phyloP scores from a whole-genome alignment of 2,888 invertebrate genomes.

The Carterocephalus palaemon region DNA sequence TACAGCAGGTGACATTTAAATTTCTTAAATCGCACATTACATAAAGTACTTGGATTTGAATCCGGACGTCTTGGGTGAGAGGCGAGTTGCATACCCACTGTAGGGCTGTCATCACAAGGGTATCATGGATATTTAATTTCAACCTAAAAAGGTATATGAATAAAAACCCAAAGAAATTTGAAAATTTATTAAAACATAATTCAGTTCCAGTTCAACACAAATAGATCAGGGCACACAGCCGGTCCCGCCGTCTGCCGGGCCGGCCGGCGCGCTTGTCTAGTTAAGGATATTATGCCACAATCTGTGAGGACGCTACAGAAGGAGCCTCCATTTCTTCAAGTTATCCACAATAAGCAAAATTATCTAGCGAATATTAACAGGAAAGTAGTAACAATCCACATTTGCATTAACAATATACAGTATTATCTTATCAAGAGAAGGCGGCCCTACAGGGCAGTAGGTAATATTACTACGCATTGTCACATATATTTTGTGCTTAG shows the following conservation, averaged over 20 bases:
- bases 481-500: conserved; percentile 20
- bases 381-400: conserved; percentile 7
- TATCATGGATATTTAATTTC: too few relatives aligned
- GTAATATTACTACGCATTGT: conserved; percentile 6
- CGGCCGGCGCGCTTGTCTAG: too few relatives aligned
- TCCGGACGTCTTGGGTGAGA: too few relatives aligned
- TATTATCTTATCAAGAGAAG: conserved; percentile 17
- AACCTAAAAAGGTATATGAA: conserved; percentile 29
- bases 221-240: conserved; percentile 61
- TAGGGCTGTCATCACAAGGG: too few relatives aligned
- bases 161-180: conserved; percentile 58
- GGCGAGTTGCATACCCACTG: too few relatives aligned
- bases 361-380: conserved; percentile 6
- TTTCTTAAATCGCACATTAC: too few relatives aligned
- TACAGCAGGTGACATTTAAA: too few relatives aligned
- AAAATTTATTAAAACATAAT: conserved; percentile 73
- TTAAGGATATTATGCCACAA: too few relatives aligned
- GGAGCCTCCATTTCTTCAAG: conserved; percentile 13
- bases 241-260: background rate
- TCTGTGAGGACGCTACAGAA: too few relatives aligned
- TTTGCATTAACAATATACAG: conserved; percentile 11
- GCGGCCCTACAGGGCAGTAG: conserved; percentile 7
- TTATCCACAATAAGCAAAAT: conserved; percentile 4
- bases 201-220: conserved; percentile 65
- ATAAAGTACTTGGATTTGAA: too few relatives aligned